Conservation (phyloP, 2,888 invertebrate species). For the Dolomedes plantarius region DNA sequence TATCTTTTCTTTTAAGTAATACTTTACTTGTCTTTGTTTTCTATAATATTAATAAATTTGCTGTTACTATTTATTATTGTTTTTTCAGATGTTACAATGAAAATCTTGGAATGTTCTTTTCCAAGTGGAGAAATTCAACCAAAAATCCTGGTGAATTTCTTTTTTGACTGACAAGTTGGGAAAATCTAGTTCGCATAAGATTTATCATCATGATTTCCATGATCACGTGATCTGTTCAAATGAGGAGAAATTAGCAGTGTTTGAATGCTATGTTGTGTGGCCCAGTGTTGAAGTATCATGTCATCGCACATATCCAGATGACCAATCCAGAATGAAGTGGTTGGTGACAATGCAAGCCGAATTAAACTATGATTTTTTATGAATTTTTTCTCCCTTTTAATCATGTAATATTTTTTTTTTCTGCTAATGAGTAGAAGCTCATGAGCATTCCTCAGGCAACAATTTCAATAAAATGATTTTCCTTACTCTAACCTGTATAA, state of each 20-base stretch:
- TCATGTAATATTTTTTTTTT: too few species aligned
- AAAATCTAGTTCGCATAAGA: neutral
- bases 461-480: too few species aligned
- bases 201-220: neutral
- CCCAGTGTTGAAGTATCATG: neutral
- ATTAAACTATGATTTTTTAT: too few species aligned
- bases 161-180: neutral
- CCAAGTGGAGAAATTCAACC: slow-evolving; percentile 80
- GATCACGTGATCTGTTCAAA: neutral
- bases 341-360: neutral
- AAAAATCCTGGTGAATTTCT: slow-evolving; percentile 63
- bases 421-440: too few species aligned
- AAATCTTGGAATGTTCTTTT: slow-evolving; percentile 88
- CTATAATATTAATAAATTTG: too few species aligned
- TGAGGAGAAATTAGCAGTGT: neutral
- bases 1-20: too few species aligned
- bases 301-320: neutral
- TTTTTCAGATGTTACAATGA: slow-evolving; percentile 85
- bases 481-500: too few species aligned
- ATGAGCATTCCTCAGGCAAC: too few species aligned
- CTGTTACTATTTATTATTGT: too few species aligned
- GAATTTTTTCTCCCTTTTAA: too few species aligned
- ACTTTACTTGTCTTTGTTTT: too few species aligned
- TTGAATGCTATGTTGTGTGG: slow-evolving; percentile 27
- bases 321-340: neutral